Conservation (phyloP, 2,797 vertebrate genomes). For the Uromys caudimaculatus region DNA sequence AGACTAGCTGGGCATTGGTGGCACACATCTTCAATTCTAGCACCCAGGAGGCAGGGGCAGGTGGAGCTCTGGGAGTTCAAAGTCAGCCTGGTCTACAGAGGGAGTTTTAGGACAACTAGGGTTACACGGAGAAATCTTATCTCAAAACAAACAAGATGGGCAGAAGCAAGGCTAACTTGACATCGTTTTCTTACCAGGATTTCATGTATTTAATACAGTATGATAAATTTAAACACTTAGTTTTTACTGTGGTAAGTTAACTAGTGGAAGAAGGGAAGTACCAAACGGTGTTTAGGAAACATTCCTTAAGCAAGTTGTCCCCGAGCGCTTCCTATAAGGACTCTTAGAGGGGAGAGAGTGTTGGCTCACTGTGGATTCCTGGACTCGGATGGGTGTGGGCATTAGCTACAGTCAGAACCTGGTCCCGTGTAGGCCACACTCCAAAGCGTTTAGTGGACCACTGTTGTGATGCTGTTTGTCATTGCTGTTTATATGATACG, state of each 20-base stretch:
- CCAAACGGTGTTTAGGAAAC: not conserved
- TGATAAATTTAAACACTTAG: not conserved
- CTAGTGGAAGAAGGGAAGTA: not conserved
- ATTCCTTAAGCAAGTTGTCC: too few species aligned
- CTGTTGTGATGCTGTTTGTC: not conserved
- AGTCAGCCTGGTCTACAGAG: not conserved
- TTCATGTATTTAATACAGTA: not conserved
- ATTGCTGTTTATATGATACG: slow-evolving; percentile 36
- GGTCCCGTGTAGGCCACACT: not conserved
- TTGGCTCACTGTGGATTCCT: not conserved
- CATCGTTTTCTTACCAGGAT: slow-evolving; percentile 11
- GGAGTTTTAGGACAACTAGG: not conserved
- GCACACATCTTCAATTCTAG: not conserved
- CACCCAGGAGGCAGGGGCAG: not conserved
- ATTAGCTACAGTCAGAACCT: slow-evolving; percentile 1
- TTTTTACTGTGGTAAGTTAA: slow-evolving; percentile 27
- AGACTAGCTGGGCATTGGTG: not conserved
- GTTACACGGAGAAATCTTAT: not conserved
- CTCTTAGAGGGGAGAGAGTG: not conserved
- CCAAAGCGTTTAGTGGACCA: slow-evolving; percentile 1
- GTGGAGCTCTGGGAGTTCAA: not conserved
- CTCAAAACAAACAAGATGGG: not conserved
- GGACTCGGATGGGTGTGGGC: slow-evolving; percentile 10
- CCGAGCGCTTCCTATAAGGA: not conserved
- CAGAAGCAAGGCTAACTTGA: slow-evolving; percentile 27